phyloP scores from a whole-genome alignment of 2,113 vertebrate genomes.

The Planiliza haematocheilus region DNA sequence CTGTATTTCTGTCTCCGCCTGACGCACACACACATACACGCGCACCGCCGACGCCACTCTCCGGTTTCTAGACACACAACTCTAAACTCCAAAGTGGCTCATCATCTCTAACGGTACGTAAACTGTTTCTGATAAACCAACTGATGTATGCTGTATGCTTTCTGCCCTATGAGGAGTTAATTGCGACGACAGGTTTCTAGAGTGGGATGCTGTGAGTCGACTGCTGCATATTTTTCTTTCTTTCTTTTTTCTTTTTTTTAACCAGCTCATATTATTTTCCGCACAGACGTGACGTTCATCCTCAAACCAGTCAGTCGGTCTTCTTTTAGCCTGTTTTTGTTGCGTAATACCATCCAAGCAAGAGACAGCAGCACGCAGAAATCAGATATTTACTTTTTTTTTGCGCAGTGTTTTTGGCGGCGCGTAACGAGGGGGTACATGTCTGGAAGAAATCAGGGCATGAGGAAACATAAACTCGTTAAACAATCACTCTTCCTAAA shows the following conservation, averaged over 20 bases:
- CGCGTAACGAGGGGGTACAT: not conserved
- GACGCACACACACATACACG: slow-evolving; percentile 21
- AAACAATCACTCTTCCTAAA: slow-evolving; percentile 53
- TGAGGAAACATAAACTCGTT: slow-evolving; percentile 57
- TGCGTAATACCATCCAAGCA: slow-evolving; percentile 25
- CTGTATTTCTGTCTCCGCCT: slow-evolving; percentile 46
- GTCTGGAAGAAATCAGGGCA: slow-evolving; percentile 57
- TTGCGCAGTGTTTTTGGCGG: slow-evolving; percentile 47
- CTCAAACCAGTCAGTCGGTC: slow-evolving; percentile 2
- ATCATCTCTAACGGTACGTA: slow-evolving; percentile 67
- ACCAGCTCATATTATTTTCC: slow-evolving; percentile 16
- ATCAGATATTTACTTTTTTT: slow-evolving; percentile 45
- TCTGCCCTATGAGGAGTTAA: slow-evolving; percentile 6
- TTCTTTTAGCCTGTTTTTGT: slow-evolving; percentile 4
- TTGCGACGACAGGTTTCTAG: slow-evolving; percentile 19
- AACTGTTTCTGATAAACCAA: slow-evolving; percentile 36
- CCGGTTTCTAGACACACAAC: slow-evolving; percentile 50
- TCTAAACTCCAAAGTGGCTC: slow-evolving; percentile 56
- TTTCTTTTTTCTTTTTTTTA: not conserved
- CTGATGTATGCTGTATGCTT: slow-evolving; percentile 3
- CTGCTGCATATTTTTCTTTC: slow-evolving; percentile 38
- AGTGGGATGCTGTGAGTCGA: slow-evolving; percentile 39
- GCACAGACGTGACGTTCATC: slow-evolving; percentile 56
- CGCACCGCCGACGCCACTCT: slow-evolving; percentile 45
- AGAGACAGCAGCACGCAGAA: not conserved